Evolutionary conservation across 2,113 vertebrate genomes (phyloP).

Genomic region (Chionis minor): DNA sequence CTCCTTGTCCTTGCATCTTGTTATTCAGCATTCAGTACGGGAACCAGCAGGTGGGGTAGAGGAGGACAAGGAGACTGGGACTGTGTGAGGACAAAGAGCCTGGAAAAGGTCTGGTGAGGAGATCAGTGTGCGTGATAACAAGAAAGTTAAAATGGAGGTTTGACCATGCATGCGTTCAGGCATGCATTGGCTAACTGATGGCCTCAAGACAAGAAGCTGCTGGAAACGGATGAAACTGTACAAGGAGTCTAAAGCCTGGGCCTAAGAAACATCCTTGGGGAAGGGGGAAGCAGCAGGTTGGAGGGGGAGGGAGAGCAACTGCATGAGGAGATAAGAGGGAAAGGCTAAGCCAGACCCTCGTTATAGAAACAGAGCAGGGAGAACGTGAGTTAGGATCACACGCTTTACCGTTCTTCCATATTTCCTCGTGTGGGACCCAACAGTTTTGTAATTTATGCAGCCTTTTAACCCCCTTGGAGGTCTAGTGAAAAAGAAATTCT

Average conservation of each 20-base stretch:
- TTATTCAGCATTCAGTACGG: background rate
- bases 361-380: background rate
- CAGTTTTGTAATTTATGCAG: slow-evolving; percentile 24
- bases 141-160: background rate
- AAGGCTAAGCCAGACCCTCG: background rate
- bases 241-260: background rate
- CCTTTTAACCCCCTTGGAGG: background rate
- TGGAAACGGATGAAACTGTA: background rate
- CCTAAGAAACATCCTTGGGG: background rate
- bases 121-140: background rate
- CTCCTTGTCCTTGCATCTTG: background rate
- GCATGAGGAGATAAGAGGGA: background rate
- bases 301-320: background rate
- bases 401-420: background rate
- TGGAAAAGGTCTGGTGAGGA: background rate
- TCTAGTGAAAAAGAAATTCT: slow-evolving; percentile 19
- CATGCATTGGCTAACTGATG: background rate
- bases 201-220: background rate
- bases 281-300: background rate
- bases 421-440: slow-evolving; percentile 7
- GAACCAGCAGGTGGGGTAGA: accelerated
- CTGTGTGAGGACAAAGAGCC: background rate
- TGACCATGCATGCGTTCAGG: background rate
- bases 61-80: background rate
- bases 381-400: background rate